Evolutionary conservation across 2,797 vertebrate genomes (phyloP).

Genomic region (Rhyacichthys aspro): DNA sequence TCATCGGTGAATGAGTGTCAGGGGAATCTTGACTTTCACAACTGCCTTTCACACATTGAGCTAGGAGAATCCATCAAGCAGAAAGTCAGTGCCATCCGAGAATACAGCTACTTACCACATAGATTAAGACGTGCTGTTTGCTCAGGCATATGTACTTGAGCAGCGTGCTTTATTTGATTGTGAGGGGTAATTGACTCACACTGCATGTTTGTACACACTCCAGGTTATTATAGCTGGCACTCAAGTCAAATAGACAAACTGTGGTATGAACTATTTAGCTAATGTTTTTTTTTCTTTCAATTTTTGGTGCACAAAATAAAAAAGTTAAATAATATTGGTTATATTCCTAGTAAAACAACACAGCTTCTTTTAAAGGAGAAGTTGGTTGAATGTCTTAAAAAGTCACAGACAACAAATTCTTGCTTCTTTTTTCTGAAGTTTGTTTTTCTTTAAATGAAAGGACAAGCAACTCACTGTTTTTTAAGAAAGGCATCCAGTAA

Average conservation of each 20-base stretch:
- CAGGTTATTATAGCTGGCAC: conserved; percentile 2
- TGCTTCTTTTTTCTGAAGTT: no score
- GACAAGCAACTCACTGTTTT: no score
- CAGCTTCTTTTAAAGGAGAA: no score
- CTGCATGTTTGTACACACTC: conserved; percentile 18
- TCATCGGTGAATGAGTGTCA: conserved; percentile 74
- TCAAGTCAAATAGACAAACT: conserved; percentile 1
- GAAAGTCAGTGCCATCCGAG: conserved; percentile 51
- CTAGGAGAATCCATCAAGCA: conserved; percentile 63
- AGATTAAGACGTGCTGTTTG: conserved; percentile 54
- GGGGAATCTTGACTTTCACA: conserved; percentile 73
- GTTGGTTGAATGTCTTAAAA: no score
- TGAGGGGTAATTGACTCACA: conserved; percentile 42
- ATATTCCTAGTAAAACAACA: no score
- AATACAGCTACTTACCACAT: conserved; percentile 54
- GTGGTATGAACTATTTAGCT: not conserved
- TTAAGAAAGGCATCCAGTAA: no score
- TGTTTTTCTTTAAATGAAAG: no score
- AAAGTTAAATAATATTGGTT: no score
- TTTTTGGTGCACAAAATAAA: not conserved
- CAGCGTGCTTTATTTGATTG: conserved; percentile 38
- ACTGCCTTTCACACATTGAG: conserved; percentile 72
- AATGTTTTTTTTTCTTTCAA: not conserved
- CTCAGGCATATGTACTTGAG: conserved; percentile 9
- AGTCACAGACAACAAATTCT: no score